Percentiles rank a stretch among this genome's conserved stretches.
These are phyloP conservation scores for Tyto alba DNA, from an alignment of 2,113 vertebrate species.

Conservation along the genomic window DNA sequence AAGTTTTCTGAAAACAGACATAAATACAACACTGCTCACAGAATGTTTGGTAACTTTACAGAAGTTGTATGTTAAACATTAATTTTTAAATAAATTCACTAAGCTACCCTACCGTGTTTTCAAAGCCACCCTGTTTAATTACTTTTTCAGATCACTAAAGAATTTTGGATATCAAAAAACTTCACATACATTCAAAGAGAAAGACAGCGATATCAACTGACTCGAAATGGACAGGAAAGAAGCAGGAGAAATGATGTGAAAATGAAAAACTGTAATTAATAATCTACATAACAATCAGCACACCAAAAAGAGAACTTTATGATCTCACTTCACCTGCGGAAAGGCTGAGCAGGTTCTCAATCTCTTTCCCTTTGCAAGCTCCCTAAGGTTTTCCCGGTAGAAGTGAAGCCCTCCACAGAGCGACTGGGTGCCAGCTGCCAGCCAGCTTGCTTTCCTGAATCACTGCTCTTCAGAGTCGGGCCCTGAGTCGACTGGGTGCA, in stretches of 20 bases:
- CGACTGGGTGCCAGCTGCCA: fast-evolving
- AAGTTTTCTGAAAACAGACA: background rate
- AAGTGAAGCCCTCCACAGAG: background rate
- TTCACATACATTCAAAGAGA: background rate
- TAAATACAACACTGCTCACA: background rate
- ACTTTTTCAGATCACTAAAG: background rate
- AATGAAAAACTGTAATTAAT: background rate
- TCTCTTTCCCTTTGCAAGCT: background rate
- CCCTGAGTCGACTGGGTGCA: background rate
- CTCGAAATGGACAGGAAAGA: background rate
- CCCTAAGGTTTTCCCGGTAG: background rate
- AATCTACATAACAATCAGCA: background rate
- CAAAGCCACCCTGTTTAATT: background rate
- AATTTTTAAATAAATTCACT: background rate
- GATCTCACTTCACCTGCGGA: background rate
- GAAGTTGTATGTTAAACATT: background rate
- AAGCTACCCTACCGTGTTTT: background rate
- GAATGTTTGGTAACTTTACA: background rate
- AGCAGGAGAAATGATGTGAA: background rate
- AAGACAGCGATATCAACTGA: background rate
- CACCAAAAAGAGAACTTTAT: background rate
- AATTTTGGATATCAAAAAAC: background rate
- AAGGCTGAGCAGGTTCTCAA: background rate
- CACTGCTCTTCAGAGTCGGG: background rate
- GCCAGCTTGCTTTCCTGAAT: background rate